These are phyloP conservation scores for Lycorma delicatula DNA, from an alignment of 1,140 invertebrate genomes.

Conservation along the genomic window DNA sequence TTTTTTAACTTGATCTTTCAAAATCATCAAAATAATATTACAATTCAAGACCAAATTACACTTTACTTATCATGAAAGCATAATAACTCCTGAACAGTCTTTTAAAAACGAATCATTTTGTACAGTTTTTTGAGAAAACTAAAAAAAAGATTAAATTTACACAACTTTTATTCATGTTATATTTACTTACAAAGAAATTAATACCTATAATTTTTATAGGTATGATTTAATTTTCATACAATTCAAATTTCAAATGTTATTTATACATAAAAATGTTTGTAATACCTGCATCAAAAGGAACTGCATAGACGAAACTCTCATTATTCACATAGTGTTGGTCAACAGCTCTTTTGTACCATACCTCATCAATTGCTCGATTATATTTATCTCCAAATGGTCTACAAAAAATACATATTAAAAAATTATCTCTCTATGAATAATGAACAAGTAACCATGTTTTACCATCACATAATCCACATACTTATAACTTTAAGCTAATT, in stretches of 20 bases:
- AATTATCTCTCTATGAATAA: background rate
- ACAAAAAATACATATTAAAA: constrained; percentile 23
- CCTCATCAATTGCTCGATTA: constrained; percentile 76
- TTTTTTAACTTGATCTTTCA: background rate
- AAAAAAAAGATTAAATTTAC: too few species aligned
- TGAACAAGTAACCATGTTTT: background rate
- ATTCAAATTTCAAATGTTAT: constrained; percentile 4
- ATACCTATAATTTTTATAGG: too few species aligned
- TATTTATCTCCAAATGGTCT: constrained; percentile 49
- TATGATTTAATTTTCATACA: too few species aligned
- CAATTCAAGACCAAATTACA: too few species aligned
- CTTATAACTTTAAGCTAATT: background rate
- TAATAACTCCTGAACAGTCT: too few species aligned
- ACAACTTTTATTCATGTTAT: too few species aligned
- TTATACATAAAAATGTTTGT: constrained; percentile 9
- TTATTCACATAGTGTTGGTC: constrained; percentile 74
- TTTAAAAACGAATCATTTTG: too few species aligned
- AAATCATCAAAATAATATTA: background rate
- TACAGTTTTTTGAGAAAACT: too few species aligned
- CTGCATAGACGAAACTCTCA: constrained; percentile 79
- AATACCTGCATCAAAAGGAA: constrained; percentile 65
- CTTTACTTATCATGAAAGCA: too few species aligned
- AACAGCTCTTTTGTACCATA: constrained; percentile 88
- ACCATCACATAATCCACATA: background rate
- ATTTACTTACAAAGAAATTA: too few species aligned